Evolutionary conservation across 2,888 invertebrate species (phyloP).

Genomic region (Tetheella fluctuosa): DNA sequence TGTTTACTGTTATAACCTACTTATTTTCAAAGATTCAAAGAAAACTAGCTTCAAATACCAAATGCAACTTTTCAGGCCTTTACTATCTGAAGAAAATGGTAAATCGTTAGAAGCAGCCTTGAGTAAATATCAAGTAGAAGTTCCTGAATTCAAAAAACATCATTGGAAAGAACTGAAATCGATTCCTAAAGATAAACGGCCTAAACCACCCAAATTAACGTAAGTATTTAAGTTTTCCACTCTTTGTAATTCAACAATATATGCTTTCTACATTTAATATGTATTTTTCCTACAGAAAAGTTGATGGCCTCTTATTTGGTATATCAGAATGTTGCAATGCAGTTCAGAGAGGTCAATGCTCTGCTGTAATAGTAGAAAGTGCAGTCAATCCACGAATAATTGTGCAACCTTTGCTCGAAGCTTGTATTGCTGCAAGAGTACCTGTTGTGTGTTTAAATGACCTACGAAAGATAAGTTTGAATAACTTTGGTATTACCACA

Average conservation of each 20-base stretch:
- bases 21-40: not conserved
- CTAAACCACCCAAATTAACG: conserved; percentile 61
- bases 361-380: conserved; percentile 70
- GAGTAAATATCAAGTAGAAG: conserved; percentile 52
- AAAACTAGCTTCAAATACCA: conserved; percentile 9
- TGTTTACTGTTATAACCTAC: conserved; percentile 18
- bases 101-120: conserved; percentile 45
- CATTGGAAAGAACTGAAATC: conserved; percentile 68
- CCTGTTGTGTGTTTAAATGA: conserved; percentile 68
- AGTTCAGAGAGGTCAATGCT: conserved; percentile 52
- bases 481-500: conserved; percentile 70
- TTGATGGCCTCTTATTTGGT: conserved; percentile 70
- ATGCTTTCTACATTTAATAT: not conserved
- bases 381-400: conserved; percentile 67
- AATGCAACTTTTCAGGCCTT: conserved; percentile 53
- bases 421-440: conserved; percentile 52
- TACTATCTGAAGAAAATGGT: conserved; percentile 49
- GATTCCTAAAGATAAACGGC: conserved; percentile 69
- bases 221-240: conserved; percentile 36
- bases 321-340: conserved; percentile 60
- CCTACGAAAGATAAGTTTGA: conserved; percentile 51
- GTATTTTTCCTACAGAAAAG: conserved; percentile 50
- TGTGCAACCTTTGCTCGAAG: conserved; percentile 68
- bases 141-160: conserved; percentile 63
- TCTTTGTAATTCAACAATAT: not conserved